Percentiles rank a stretch among this genome's conserved stretches.
Evolutionary conservation across 2,797 vertebrate genomes (phyloP).

Genomic region (Hafferia zeledoni): DNA sequence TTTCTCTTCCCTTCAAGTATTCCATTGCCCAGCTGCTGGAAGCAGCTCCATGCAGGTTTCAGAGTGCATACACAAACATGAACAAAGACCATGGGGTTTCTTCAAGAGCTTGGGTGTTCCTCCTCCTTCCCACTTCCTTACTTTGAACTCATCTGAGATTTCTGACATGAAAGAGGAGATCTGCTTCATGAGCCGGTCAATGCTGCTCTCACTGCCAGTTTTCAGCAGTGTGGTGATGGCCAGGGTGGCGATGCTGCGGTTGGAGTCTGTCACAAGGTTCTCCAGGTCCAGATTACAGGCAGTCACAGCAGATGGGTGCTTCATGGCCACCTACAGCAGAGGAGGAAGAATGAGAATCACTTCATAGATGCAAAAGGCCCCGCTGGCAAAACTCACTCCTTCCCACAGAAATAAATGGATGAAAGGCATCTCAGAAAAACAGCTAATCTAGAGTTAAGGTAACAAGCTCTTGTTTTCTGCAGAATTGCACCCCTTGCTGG

Average conservation of each 20-base stretch:
- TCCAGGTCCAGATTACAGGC: constrained; percentile 85
- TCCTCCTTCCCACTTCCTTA: constrained; percentile 3
- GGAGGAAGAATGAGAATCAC: background rate
- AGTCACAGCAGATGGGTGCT: constrained; percentile 83
- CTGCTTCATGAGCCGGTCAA: constrained; percentile 86
- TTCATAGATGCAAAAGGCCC: background rate
- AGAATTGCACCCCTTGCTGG: background rate
- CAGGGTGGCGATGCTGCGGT: constrained; percentile 83
- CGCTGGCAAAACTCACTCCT: background rate
- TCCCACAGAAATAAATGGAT: background rate
- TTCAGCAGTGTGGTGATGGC: constrained; percentile 85
- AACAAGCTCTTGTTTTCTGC: background rate
- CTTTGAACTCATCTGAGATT: constrained; percentile 86
- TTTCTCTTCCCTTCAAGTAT: background rate
- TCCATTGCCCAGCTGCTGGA: background rate
- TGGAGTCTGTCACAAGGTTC: constrained; percentile 83
- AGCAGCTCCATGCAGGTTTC: background rate
- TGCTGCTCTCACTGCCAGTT: constrained; percentile 84
- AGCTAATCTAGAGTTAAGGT: background rate
- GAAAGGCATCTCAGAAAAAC: background rate
- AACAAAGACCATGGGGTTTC: background rate
- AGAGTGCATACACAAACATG: background rate
- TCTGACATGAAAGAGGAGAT: constrained; percentile 87
- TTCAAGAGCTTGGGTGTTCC: background rate
- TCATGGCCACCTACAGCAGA: constrained; percentile 81